A percentile compares a stretch with the other conserved stretches of the same genome.
Conservation (phyloP, 2,888 invertebrate species). For the Gerris lacustris region DNA sequence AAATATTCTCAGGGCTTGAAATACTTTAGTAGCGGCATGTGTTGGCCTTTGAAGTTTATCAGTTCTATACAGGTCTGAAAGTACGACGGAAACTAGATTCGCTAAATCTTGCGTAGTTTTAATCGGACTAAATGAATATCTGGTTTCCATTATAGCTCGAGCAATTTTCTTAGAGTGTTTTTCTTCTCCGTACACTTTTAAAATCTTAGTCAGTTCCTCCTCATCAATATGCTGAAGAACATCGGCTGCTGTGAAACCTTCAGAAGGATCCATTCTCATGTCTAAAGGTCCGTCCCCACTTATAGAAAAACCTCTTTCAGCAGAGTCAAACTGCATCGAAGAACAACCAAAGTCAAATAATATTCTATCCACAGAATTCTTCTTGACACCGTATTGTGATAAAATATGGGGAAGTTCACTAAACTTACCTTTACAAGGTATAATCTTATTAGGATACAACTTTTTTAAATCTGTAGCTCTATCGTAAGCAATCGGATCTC, state of each 20-base stretch:
- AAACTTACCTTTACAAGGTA: slow-evolving; percentile 75
- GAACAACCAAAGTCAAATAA: slow-evolving; percentile 90
- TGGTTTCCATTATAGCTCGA: slow-evolving; percentile 69
- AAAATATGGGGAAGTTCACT: slow-evolving; percentile 69
- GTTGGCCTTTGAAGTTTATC: slow-evolving; percentile 64
- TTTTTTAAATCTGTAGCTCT: slow-evolving; percentile 52
- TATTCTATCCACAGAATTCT: slow-evolving; percentile 67
- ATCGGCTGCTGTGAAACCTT: slow-evolving; percentile 73
- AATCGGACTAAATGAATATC: slow-evolving; percentile 60
- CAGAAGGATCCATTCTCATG: slow-evolving; percentile 85
- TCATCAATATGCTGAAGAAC: slow-evolving; percentile 69
- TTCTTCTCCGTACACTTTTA: slow-evolving; percentile 89
- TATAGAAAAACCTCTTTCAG: slow-evolving; percentile 73
- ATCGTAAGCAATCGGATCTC: slow-evolving; percentile 69
- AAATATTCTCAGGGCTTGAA: slow-evolving; percentile 86
- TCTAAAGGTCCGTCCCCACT: slow-evolving; percentile 78
- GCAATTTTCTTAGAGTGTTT: slow-evolving; percentile 76
- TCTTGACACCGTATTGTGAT: slow-evolving; percentile 43
- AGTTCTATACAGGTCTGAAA: slow-evolving; percentile 37
- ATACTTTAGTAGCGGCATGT: slow-evolving; percentile 82
- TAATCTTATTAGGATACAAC: slow-evolving; percentile 55
- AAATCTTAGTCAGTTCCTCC: slow-evolving; percentile 62
- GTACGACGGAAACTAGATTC: slow-evolving; percentile 53
- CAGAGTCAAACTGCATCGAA: slow-evolving; percentile 82
- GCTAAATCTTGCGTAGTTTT: slow-evolving; percentile 73